A percentile compares a stretch with the other conserved stretches of the same genome.
Conservation (phyloP, 2,113 vertebrate genomes). For the Gobius niger region DNA sequence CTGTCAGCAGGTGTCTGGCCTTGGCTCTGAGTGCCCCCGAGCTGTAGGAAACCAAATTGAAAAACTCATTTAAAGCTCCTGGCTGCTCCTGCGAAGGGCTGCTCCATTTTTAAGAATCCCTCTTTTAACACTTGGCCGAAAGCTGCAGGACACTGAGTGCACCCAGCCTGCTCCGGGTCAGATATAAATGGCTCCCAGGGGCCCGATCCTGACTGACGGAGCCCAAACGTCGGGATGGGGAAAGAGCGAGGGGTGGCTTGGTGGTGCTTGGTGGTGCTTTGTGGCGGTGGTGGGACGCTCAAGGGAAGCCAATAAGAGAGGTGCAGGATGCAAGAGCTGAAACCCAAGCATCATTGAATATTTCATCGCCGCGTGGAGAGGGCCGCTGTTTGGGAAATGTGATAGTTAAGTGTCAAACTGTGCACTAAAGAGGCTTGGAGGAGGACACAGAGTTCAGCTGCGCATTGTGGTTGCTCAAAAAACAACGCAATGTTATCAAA, state of each 20-base stretch:
- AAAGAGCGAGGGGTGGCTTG: neutral
- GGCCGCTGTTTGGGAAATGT: slow-evolving; percentile 65
- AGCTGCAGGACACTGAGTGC: slow-evolving; percentile 58
- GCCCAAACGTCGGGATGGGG: slow-evolving; percentile 45
- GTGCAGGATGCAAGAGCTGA: slow-evolving; percentile 49
- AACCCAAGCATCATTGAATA: slow-evolving; percentile 69
- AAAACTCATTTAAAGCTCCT: slow-evolving; percentile 66
- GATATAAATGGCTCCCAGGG: slow-evolving; percentile 69
- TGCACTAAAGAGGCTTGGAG: slow-evolving; percentile 8
- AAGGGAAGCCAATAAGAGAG: slow-evolving; percentile 6
- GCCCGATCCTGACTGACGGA: slow-evolving; percentile 56
- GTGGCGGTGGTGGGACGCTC: slow-evolving; percentile 7
- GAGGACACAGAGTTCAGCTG: slow-evolving; percentile 43
- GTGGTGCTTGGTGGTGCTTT: neutral
- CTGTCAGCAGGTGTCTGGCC: slow-evolving; percentile 60
- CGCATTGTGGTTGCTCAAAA: neutral
- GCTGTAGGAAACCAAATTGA: slow-evolving; percentile 55
- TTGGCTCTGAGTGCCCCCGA: slow-evolving; percentile 47
- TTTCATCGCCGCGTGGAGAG: slow-evolving; percentile 53
- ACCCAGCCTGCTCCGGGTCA: slow-evolving; percentile 45
- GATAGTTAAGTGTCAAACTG: slow-evolving; percentile 63
- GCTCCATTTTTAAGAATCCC: slow-evolving; percentile 66
- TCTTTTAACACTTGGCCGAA: slow-evolving; percentile 76
- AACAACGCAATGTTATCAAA: too few species aligned
- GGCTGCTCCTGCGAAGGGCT: slow-evolving; percentile 42